Evolutionary conservation across 2,113 vertebrate species (phyloP), one percentile per base, ranked within the genome.

Genomic region (Todiramphus chloris): DNA sequence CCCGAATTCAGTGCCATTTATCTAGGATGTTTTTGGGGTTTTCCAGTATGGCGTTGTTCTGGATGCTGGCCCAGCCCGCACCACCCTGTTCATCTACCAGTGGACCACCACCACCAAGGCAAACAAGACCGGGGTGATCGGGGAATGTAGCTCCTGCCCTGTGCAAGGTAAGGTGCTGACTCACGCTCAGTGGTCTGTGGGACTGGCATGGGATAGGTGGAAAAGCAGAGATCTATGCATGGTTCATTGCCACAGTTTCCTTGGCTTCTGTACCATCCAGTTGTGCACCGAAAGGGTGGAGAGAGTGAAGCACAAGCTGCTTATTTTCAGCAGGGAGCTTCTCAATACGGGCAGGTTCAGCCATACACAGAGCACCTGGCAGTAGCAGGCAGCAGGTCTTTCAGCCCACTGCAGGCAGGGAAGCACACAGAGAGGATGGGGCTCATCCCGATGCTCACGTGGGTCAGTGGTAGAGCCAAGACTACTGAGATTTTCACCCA

Each of bases 11-110:
- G 25, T 16, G 4, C 41, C 67, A 39, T 1, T 96, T 23, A 75
- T 8, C 60, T 18, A 9, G 44, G 76, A 75, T 44, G 30, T 55
- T 68, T 60, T 43, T 5, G 87, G 72, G 2, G 5, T 95, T 95
- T 95, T 95, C 35, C 87, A 97, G 96, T 95, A 97, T 31, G 81
- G 77, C 35, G 72, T 97, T 76, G 66, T 97, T 56, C 70, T 97
- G 94, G 95, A 96, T 41, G 89, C 89, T 37, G 89, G 91, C 62
- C 87, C 94, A 50, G 93, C 95, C 62, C 91, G 0, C 77, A 91
- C 81, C 48, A 73, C 73, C 87, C 87, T 97, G 11, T 68, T 96
- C 94, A 41, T 96, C 78, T 97, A 97, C 81, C 89, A 97, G 74
- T 97, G 96, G 95, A 94, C 80, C 24, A 51, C 50, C 80, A 46